Evolutionary conservation across 2,888 invertebrate genomes (phyloP), one percentile per base, ranked within the genome.

Genomic region (Arge pagana): DNA sequence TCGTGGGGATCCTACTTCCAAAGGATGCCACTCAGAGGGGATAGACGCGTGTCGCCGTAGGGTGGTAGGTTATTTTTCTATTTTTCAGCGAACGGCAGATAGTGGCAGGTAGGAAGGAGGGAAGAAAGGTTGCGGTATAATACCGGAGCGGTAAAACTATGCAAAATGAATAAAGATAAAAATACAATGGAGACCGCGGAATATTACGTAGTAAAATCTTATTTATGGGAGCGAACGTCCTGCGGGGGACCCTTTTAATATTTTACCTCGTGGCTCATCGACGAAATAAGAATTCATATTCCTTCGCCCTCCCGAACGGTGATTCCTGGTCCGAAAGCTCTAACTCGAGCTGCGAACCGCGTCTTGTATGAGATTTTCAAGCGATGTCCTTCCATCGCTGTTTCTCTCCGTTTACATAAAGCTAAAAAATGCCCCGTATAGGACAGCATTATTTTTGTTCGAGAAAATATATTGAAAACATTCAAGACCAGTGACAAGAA

Each of bases 211-310:
- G 65, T 62, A 61, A 66, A 67, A 66, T 63, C 57, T 67, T 69
- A 68, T 69, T 68, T 70, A 67, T 67, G 65, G 57, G 58, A 42
- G 52, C 45, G 33, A 45, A 26, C 45, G 33, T 45, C 45, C 45
- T 28, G n/a, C 13, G 24, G 15, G 21, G 24, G 33, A 45, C 45
- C 58, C 54, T 57, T 66, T 61, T 61, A 70, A 74, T 74, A 73
- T 71, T 72, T 72, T 65, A 70, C 61, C 62, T 70, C 66, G 66
- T 70, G 64, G 68, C 62, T 71, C 66, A 68, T 72, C 64, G 69
- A 62, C 62, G 62, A 66, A 68, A 70, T 66, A 70, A 68, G 65
- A 68, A 72, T 70, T 70, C 72, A 68, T 67, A 70, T 62, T 60
- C 48, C 49, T 52, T 54, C 48, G 52, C 59, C 56, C 58, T 63